These are phyloP conservation scores for Chauna torquata DNA, from an alignment of 2,113 vertebrate species.

Conservation along the genomic window DNA sequence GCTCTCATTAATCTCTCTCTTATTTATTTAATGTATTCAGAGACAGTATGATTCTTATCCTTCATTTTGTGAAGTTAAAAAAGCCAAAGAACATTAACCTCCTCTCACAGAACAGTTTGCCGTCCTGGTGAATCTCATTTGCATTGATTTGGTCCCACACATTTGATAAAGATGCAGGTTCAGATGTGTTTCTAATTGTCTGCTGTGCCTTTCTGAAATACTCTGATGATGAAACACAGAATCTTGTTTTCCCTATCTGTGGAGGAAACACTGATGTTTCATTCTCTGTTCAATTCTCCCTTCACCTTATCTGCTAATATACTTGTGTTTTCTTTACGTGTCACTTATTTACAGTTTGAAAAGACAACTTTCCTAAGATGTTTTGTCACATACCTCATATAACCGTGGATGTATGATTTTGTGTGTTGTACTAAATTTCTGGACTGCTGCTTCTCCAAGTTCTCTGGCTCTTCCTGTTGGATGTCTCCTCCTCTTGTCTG, in stretches of 20 bases:
- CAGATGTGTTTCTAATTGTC: background rate
- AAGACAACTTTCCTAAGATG: background rate
- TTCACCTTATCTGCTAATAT: background rate
- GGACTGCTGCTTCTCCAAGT: background rate
- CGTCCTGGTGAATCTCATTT: background rate
- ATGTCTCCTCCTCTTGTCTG: background rate
- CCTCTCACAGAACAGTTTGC: background rate
- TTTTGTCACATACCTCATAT: background rate
- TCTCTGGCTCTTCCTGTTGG: background rate
- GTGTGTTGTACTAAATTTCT: background rate
- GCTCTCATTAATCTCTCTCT: background rate
- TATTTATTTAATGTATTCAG: background rate
- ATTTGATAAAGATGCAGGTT: background rate
- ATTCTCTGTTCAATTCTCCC: background rate
- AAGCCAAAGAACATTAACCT: background rate
- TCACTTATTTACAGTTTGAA: background rate
- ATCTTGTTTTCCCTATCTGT: background rate
- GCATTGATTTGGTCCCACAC: fast-evolving
- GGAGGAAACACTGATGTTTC: background rate
- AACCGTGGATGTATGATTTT: background rate
- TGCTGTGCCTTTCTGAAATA: background rate
- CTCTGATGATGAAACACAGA: background rate
- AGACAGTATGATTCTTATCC: background rate
- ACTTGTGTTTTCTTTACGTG: background rate
- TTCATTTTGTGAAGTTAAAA: background rate